Evolutionary conservation across 2,888 invertebrate genomes (phyloP).

Genomic region (Lysandra coridon): DNA sequence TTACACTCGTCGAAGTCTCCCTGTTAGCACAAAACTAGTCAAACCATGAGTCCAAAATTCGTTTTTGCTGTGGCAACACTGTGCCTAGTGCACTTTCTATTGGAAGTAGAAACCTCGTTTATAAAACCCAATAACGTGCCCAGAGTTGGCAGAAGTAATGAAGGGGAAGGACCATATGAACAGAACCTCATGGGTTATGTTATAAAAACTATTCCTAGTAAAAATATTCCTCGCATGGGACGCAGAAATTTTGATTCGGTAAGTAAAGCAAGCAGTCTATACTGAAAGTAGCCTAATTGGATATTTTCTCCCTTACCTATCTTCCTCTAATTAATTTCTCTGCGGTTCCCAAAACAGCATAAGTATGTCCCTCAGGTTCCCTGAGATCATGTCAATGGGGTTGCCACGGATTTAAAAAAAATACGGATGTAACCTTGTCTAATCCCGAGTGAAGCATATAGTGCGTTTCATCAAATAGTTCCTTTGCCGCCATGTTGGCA

Average conservation of each 20-base stretch:
- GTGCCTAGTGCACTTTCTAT: slow-evolving; percentile 57
- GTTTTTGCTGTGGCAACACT: slow-evolving; percentile 51
- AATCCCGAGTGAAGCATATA: too few relatives aligned
- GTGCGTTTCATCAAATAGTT: too few relatives aligned
- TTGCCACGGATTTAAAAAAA: too few relatives aligned
- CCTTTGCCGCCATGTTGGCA: too few relatives aligned
- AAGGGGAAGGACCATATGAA: slow-evolving; percentile 61
- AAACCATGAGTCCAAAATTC: slow-evolving; percentile 59
- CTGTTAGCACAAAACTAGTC: slow-evolving; percentile 42
- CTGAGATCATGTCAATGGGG: too few relatives aligned
- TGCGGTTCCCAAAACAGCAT: too few relatives aligned
- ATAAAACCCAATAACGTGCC: slow-evolving; percentile 73
- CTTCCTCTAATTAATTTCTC: too few relatives aligned
- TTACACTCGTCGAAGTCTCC: slow-evolving; percentile 37
- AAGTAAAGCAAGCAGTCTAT: slow-evolving; percentile 42
- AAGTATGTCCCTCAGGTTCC: too few relatives aligned
- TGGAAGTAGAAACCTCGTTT: slow-evolving; percentile 60
- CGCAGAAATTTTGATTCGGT: slow-evolving; percentile 73
- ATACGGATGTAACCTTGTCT: too few relatives aligned
- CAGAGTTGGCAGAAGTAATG: slow-evolving; percentile 70
- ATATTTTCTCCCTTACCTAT: too few relatives aligned
- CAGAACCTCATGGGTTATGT: slow-evolving; percentile 69
- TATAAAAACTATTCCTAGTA: slow-evolving; percentile 66
- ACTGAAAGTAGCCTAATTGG: too few relatives aligned
- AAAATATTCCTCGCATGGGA: slow-evolving; percentile 74